phyloP scores from a whole-genome alignment of 2,797 vertebrate genomes.

The Etheostoma nigrum region DNA sequence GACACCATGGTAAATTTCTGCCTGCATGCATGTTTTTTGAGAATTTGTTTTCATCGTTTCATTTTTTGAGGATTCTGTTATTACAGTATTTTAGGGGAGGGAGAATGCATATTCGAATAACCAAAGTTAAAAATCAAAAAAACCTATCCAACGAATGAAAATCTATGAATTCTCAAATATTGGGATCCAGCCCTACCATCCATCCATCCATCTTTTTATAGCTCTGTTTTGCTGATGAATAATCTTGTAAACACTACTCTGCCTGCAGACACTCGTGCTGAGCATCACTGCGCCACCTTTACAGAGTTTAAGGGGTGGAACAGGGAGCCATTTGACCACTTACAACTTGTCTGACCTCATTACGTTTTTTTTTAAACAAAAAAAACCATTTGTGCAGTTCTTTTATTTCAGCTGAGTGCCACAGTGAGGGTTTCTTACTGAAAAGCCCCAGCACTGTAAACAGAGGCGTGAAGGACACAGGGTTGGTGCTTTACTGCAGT shows the following conservation, averaged over 20 bases:
- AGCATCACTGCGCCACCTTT: constrained; percentile 20
- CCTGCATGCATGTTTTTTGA: too few relatives aligned
- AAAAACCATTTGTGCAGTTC: constrained; percentile 24
- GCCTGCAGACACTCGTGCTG: constrained; percentile 5
- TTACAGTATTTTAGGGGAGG: too few relatives aligned
- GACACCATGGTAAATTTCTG: too few relatives aligned
- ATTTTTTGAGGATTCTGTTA: too few relatives aligned
- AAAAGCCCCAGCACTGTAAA: constrained; percentile 8
- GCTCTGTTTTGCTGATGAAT: not conserved
- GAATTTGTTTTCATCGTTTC: too few relatives aligned
- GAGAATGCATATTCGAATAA: too few relatives aligned
- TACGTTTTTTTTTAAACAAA: constrained; percentile 37
- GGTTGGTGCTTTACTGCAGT: constrained; percentile 27
- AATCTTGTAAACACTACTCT: constrained; percentile 5
- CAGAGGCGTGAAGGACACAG: constrained; percentile 27
- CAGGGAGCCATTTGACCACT: constrained; percentile 41
- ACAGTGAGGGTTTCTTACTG: constrained; percentile 17
- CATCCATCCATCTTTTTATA: constrained; percentile 2
- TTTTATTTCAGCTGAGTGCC: constrained; percentile 35
- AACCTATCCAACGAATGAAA: too few relatives aligned
- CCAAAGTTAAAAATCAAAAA: too few relatives aligned
- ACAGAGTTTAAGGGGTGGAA: constrained; percentile 41
- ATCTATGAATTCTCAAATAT: too few relatives aligned
- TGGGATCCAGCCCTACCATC: too few relatives aligned
- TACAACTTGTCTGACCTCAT: constrained; percentile 63